Evolutionary conservation across 2,888 invertebrate species (phyloP).

Genomic region (Xylota sylvarum): DNA sequence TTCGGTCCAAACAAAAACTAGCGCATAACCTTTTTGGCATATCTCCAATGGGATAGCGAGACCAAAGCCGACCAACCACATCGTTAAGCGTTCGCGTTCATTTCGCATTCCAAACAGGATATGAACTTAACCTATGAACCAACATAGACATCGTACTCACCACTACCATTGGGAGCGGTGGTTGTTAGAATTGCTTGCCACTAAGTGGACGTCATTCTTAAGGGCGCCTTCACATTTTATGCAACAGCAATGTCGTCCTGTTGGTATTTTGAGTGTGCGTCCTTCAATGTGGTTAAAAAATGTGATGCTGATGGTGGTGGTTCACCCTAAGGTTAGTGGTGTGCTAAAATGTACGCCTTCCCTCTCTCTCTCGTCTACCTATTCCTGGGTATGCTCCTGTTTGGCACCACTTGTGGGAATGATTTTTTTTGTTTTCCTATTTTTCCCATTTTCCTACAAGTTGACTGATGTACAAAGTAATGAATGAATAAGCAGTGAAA

Average conservation of each 20-base stretch:
- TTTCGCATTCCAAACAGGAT: constrained; percentile 65
- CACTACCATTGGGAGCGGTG: neutral
- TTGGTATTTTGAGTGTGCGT: constrained; percentile 42
- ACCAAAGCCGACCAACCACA: constrained; percentile 27
- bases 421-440: constrained; percentile 26
- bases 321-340: constrained; percentile 33
- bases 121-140: constrained; percentile 68
- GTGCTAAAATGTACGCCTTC: constrained; percentile 2
- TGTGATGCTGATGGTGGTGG: constrained; percentile 10
- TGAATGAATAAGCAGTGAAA: constrained; percentile 67
- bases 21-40: constrained; percentile 57
- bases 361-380: neutral
- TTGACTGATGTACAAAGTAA: constrained; percentile 48
- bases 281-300: constrained; percentile 37
- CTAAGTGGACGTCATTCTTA: constrained; percentile 39
- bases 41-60: constrained; percentile 8
- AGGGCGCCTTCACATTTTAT: constrained; percentile 38
- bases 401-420: constrained; percentile 70
- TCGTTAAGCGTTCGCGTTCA: constrained; percentile 53
- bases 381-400: neutral
- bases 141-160: constrained; percentile 25
- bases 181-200: constrained; percentile 53
- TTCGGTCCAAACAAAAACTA: constrained; percentile 8
- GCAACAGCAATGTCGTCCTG: constrained; percentile 49
- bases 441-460: constrained; percentile 6